phyloP scores from a whole-genome alignment of 2,113 vertebrate species.

The Antechinus stuartii region DNA sequence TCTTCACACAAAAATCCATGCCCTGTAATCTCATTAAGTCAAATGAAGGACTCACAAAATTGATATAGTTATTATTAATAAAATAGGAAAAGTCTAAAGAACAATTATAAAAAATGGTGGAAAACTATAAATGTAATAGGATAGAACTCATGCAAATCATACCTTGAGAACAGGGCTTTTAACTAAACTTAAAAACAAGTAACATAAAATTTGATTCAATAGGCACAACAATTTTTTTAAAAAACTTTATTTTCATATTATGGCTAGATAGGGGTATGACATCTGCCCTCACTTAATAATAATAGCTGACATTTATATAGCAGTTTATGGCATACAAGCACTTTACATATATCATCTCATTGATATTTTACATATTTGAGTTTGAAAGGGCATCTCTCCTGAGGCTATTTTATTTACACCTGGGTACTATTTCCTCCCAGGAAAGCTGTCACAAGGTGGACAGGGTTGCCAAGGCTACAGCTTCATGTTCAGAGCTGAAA shows the following conservation, averaged over 20 bases:
- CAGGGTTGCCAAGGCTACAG: neutral
- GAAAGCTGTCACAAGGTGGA: slow-evolving; percentile 23
- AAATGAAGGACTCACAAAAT: neutral
- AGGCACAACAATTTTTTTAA: neutral
- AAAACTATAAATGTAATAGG: slow-evolving; percentile 46
- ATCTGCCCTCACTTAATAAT: neutral
- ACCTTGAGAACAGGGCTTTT: neutral
- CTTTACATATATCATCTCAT: neutral
- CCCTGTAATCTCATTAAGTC: neutral
- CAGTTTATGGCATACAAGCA: neutral
- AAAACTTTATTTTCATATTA: neutral
- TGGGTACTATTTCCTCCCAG: slow-evolving; percentile 21
- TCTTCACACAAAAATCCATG: neutral
- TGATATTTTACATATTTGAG: neutral
- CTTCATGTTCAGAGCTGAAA: neutral
- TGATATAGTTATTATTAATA: neutral
- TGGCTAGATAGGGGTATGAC: neutral
- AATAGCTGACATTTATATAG: neutral
- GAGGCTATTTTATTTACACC: slow-evolving; percentile 47
- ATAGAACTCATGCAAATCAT: neutral
- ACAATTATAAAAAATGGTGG: slow-evolving; percentile 52
- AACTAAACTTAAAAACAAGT: neutral
- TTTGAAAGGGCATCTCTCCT: slow-evolving; percentile 6
- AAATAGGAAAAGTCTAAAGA: neutral
- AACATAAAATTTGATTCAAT: slow-evolving; percentile 5